Evolutionary conservation across 2,888 invertebrate species (phyloP), one percentile per base, ranked within the genome.

Genomic region (Microplitis deprimator): DNA sequence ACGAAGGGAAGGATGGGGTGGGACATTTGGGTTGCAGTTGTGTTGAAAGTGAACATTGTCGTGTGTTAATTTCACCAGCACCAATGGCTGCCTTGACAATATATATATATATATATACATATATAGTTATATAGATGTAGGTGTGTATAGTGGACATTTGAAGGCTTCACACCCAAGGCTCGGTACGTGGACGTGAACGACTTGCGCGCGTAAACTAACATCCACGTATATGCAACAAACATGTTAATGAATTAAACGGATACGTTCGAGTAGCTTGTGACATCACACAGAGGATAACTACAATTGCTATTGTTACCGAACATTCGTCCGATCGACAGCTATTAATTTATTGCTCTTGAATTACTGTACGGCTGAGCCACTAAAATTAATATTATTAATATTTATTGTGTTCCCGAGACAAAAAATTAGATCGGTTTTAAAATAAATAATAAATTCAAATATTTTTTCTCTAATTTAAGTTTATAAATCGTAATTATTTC

Each of bases 81-180:
- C 90, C 89, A 90, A 90, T 88, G 90, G 89, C 84, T 87, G 88
- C 86, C 4, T 29, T 29, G 29, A 29, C 29, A 29, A 29, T 29
- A 29, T 29, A 29, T 29, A 20, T 20, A 29, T 29, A 20, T 20
- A 20, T 20, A 29, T 4, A 29, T 29, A 4, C 29, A 29, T 29
- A 29, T 29, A 29, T 29, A 29, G 29, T 29, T 90, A 90, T 87
- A 89, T 90, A 89, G 88, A 90, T 89, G 89, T 90, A 89, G 89
- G 90, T n/a, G 16, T 6, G 90, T 91, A 91, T 89, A 88, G 88
- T 89, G 90, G 89, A 87, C 89, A 89, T 89, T 89, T 90, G 87
- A 88, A 91, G 87, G 50, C 50, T 91, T 90, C 90, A 91, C 91
- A 87, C 91, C 62, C 91, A 90, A 91, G 91, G 91, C 91, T 91